Evolutionary conservation across 2,888 invertebrate species (phyloP).

Genomic region (Erebia palarica): DNA sequence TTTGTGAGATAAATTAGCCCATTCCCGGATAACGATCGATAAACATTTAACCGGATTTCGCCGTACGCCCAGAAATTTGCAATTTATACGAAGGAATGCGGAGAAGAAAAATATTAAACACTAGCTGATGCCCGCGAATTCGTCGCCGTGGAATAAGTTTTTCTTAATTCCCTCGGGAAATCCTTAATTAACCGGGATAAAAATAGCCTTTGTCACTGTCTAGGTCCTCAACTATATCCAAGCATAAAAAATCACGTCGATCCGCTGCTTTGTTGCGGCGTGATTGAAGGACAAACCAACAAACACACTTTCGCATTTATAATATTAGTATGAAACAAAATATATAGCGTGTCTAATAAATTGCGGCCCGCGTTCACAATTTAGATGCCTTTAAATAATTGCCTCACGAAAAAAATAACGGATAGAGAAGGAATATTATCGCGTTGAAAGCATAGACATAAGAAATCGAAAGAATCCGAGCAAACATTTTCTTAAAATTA

Average conservation of each 20-base stretch:
- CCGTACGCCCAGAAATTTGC: constrained; percentile 34
- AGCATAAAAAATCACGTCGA: no score
- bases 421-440: constrained; percentile 28
- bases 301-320: no score
- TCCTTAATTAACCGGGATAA: no score
- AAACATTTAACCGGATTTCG: constrained; percentile 40
- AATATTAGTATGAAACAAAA: no score
- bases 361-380: constrained; percentile 28
- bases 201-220: no score
- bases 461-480: background rate
- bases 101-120: constrained; percentile 10
- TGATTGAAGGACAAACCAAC: no score
- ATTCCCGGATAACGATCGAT: constrained; percentile 38
- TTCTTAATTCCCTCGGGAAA: no score
- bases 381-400: constrained; percentile 33
- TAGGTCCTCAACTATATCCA: no score
- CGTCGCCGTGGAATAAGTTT: no score
- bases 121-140: no score
- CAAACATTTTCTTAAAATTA: background rate
- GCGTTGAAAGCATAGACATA: constrained; percentile 18
- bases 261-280: no score
- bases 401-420: constrained; percentile 22
- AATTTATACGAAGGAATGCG: constrained; percentile 25
- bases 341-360: constrained; percentile 27
- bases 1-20: constrained; percentile 40